These are phyloP conservation scores for Aradus depressus DNA, from an alignment of 2,888 invertebrate genomes.

Conservation along the genomic window DNA sequence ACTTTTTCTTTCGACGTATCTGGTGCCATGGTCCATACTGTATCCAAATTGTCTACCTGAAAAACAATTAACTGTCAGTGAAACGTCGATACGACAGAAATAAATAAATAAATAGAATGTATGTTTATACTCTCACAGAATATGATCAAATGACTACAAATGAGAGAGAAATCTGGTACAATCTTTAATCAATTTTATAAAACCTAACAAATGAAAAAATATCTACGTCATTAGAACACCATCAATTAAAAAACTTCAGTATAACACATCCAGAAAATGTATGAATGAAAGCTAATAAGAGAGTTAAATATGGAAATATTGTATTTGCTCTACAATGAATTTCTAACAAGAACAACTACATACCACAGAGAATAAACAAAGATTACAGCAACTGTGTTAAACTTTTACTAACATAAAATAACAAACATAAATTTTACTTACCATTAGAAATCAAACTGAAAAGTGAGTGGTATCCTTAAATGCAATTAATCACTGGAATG, in stretches of 20 bases:
- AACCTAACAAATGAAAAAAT: no score
- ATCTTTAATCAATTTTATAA: no score
- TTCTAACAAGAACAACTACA: constrained; percentile 13
- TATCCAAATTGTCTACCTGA: constrained; percentile 7
- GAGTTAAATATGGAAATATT: constrained; percentile 15
- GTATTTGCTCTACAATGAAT: constrained; percentile 12
- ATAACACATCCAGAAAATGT: no score
- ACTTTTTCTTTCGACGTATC: not conserved
- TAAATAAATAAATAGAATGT: not conserved
- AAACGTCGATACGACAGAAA: not conserved
- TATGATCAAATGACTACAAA: no score
- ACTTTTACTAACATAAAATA: not conserved
- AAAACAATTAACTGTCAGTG: not conserved
- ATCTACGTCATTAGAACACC: no score
- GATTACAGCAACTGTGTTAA: not conserved
- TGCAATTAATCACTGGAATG: constrained; percentile 18
- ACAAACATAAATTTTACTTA: constrained; percentile 1
- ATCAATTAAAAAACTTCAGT: no score
- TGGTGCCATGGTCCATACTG: constrained; percentile 16
- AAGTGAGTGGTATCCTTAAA: constrained; percentile 2
- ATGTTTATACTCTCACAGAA: no score
- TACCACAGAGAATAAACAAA: constrained; percentile 4
- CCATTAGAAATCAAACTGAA: not conserved
- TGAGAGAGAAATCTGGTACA: no score
- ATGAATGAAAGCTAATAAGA: no score